Evolutionary conservation across 1,140 invertebrate genomes (phyloP), one percentile per base, ranked within the genome.

Genomic region (Drosophila quadrilineata): DNA sequence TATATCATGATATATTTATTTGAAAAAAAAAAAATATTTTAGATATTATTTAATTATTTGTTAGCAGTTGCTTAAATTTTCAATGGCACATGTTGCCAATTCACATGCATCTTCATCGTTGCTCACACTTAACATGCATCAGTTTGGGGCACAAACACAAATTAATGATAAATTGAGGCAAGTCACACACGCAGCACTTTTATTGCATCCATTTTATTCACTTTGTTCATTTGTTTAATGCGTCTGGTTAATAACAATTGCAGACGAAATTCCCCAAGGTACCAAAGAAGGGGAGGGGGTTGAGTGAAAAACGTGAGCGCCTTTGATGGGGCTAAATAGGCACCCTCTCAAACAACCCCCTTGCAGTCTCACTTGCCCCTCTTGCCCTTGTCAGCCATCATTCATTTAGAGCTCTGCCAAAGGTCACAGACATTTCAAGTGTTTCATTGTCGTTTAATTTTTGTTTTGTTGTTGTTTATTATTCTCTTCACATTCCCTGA

Each of bases 361-460:
- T 21, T 35, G 0, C 3, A 14, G 33, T 6, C 3, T 16, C 6
- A 10, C 6, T 6, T 6, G 3, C 10, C 33, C 10, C 21, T 9
- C 2, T 9, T 21, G 3, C 17, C 36, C 3, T 22, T n/a, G 12
- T 6, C n/a, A 10, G 17, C 29, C 12, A 12, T 5, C n/a, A n/a
- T n/a, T n/a, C n/a, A n/a, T n/a, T n/a, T n/a, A n/a, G n/a, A 40
- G 22, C 14, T 19, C 38, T 22, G 16, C 21, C 22, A 71, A 85
- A 85, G 77, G 79, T 84, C 77, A 79, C 74, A 85, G 79, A 84
- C 77, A 77, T 85, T 77, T 84, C 28, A 77, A 85, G 66, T 53
- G 57, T 66, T 71, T 58, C 75, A 67, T 71, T 70, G 77, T 77
- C 74, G 74, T 60, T 82, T 62, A 67, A 70, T 58, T 75, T 64